phyloP scores from a whole-genome alignment of 2,113 vertebrate genomes.

The Rana temporaria region DNA sequence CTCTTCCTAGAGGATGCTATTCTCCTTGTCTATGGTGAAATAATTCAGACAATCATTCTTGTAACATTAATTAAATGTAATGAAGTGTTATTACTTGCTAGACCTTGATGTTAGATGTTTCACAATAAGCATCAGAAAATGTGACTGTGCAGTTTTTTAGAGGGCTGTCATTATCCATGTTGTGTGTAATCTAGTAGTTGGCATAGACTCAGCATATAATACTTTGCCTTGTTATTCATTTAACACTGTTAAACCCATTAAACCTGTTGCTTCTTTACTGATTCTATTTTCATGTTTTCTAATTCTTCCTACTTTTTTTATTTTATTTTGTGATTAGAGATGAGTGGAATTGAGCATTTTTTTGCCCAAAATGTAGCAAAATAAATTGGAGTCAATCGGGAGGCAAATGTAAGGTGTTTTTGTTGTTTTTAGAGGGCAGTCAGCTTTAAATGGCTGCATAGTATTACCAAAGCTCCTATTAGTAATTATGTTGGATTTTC shows the following conservation, averaged over 20 bases:
- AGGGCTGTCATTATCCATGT: slow-evolving; percentile 16
- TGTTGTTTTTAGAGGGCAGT: no score
- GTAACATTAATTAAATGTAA: slow-evolving; percentile 42
- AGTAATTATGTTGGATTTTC: no score
- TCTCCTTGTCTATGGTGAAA: neutral
- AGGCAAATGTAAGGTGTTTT: no score
- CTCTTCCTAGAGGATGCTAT: neutral
- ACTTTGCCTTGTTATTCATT: neutral
- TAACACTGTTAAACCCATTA: neutral
- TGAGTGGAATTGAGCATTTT: no score
- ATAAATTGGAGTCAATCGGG: no score
- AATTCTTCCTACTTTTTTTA: no score
- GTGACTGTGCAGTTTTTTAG: neutral
- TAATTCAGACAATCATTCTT: slow-evolving; percentile 15
- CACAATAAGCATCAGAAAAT: slow-evolving; percentile 21
- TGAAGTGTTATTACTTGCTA: slow-evolving; percentile 38
- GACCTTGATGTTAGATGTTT: slow-evolving; percentile 31
- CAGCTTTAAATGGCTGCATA: no score
- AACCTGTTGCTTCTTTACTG: no score
- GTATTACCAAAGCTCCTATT: no score
- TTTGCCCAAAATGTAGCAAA: no score
- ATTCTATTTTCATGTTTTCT: no score
- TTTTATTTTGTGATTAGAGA: no score
- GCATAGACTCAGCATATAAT: neutral
- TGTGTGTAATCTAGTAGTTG: slow-evolving; percentile 6